Percentiles rank a stretch among this genome's conserved stretches.
phyloP scores from a whole-genome alignment of 2,888 invertebrate genomes.

The Subacronicta megacephala region DNA sequence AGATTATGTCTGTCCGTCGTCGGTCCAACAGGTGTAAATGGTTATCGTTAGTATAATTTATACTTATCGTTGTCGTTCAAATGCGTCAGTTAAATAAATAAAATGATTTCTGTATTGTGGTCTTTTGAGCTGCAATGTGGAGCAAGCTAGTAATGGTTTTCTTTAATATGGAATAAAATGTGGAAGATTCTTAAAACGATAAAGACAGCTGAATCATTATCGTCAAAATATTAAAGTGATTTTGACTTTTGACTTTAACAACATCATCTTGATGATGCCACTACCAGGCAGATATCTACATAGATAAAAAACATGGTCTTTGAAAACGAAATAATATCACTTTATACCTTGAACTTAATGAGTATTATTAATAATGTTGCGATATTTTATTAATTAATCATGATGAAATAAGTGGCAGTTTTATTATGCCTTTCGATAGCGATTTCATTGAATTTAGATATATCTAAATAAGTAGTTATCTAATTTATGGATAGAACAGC shows the following conservation, averaged over 20 bases:
- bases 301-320: not conserved
- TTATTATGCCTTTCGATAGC: too few relatives aligned
- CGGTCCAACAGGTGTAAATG: constrained; percentile 62
- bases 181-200: too few relatives aligned
- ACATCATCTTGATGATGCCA: not conserved
- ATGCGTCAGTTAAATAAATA: constrained; percentile 11
- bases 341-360: not conserved
- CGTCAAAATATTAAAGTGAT: too few relatives aligned
- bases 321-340: constrained; percentile 2
- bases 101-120: not conserved
- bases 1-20: constrained; percentile 46
- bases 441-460: constrained; percentile 1
- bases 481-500: too few relatives aligned
- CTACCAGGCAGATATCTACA: not conserved
- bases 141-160: not conserved
- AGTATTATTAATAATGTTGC: constrained; percentile 8
- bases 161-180: too few relatives aligned
- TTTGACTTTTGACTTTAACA: not conserved
- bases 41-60: constrained; percentile 60
- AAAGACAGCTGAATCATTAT: too few relatives aligned
- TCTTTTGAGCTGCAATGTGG: not conserved
- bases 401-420: constrained; percentile 2
- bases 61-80: constrained; percentile 49
- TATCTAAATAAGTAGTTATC: too few relatives aligned
- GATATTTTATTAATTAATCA: constrained; percentile 11